Conservation (phyloP, 2,113 vertebrate species). For the Sylvietta virens region DNA sequence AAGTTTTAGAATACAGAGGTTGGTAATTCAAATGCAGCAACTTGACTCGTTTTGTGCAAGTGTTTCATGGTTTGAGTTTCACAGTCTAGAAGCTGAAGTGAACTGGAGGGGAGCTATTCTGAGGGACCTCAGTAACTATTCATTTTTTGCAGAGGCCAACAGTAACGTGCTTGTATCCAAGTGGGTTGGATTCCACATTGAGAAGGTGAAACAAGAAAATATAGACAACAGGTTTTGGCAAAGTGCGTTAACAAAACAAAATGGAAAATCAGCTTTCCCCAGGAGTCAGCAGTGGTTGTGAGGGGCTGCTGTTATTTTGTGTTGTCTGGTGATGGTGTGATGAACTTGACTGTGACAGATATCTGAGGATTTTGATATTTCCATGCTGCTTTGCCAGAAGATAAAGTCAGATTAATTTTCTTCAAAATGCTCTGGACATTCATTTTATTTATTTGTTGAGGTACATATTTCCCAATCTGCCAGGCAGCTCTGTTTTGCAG, state of each 20-base stretch:
- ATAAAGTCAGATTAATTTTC: not conserved
- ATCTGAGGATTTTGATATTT: not conserved
- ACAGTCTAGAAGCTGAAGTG: not conserved
- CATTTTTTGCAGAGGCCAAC: not conserved
- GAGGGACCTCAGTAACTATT: not conserved
- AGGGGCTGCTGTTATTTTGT: not conserved
- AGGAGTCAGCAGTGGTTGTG: too few species aligned
- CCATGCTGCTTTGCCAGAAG: not conserved
- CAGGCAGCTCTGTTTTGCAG: not conserved
- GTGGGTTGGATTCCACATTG: not conserved
- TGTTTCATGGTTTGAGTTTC: not conserved
- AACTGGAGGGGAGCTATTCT: not conserved
- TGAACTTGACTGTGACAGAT: not conserved
- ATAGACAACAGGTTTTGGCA: not conserved
- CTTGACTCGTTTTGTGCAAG: not conserved
- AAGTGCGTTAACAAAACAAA: not conserved
- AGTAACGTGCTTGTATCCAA: too few species aligned
- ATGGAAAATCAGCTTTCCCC: not conserved
- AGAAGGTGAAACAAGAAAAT: not conserved
- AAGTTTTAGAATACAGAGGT: not conserved
- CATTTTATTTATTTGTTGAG: not conserved
- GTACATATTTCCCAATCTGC: not conserved
- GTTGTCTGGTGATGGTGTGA: not conserved
- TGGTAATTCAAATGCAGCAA: not conserved
- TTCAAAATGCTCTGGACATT: not conserved